These are phyloP conservation scores for silkworm (Bombyx mori) DNA, from an alignment of 1,140 invertebrate species.

Conservation along the genomic window ASM3026992v2 NC_085111.1:4163001-4163500, in stretches of 20 bases:
- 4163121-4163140: conserved; percentile 41
- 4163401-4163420: conserved; percentile 43
- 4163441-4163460: not conserved
- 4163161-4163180: conserved; percentile 68
- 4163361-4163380: conserved; percentile 49
- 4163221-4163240: conserved; percentile 69
- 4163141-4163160: conserved; percentile 58
- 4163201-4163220: conserved; percentile 61
- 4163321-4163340: conserved; percentile 70
- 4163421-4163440: conserved; percentile 41
- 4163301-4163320: conserved; percentile 66
- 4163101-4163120: conserved; percentile 34
- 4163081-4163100: too few relatives aligned
- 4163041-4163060: too few relatives aligned
- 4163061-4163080: too few relatives aligned
- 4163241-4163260: conserved; percentile 29
- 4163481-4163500: conserved; percentile 1
- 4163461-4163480: not conserved
- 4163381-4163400: conserved; percentile 59
- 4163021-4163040: too few relatives aligned
- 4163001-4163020: too few relatives aligned
- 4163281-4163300: conserved; percentile 47
- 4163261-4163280: conserved; percentile 15
- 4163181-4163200: conserved; percentile 70
- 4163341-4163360: conserved; percentile 51